Conservation (phyloP, 2,888 invertebrate species). For the Noctua janthe region DNA sequence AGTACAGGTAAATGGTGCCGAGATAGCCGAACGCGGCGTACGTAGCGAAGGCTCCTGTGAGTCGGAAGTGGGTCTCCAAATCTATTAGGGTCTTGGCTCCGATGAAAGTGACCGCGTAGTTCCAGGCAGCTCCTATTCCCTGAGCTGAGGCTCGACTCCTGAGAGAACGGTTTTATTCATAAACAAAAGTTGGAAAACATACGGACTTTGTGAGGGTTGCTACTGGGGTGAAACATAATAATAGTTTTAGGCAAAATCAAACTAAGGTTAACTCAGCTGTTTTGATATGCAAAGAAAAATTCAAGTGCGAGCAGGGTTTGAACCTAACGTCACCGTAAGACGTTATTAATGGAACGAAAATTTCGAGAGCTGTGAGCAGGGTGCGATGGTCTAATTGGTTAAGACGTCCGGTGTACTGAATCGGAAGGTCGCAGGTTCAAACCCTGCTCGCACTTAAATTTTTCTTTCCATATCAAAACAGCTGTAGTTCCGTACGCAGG, state of each 20-base stretch:
- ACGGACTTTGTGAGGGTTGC: not conserved
- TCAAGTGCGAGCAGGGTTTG: no score
- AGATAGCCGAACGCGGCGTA: slow-evolving; percentile 85
- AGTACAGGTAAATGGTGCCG: slow-evolving; percentile 88
- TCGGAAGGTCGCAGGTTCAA: no score
- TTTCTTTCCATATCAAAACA: no score
- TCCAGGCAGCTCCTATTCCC: slow-evolving; percentile 88
- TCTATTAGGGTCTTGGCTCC: slow-evolving; percentile 89
- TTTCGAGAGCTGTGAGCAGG: no score
- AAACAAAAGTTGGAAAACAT: not conserved
- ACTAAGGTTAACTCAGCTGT: slow-evolving; percentile 65
- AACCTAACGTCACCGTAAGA: no score
- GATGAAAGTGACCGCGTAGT: slow-evolving; percentile 88
- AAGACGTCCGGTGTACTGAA: no score
- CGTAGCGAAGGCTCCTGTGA: slow-evolving; percentile 88
- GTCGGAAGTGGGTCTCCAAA: slow-evolving; percentile 81
- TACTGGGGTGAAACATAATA: not conserved
- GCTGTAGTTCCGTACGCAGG: no score
- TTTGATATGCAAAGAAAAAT: no score
- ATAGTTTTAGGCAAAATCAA: not conserved
- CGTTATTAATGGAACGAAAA: no score
- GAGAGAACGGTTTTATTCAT: slow-evolving; percentile 17
- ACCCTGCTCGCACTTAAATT: no score
- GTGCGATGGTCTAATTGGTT: no score
- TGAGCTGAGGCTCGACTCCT: slow-evolving; percentile 90